Conservation (phyloP, 2,888 invertebrate species). For the Cremastobaeus sp. region DNA sequence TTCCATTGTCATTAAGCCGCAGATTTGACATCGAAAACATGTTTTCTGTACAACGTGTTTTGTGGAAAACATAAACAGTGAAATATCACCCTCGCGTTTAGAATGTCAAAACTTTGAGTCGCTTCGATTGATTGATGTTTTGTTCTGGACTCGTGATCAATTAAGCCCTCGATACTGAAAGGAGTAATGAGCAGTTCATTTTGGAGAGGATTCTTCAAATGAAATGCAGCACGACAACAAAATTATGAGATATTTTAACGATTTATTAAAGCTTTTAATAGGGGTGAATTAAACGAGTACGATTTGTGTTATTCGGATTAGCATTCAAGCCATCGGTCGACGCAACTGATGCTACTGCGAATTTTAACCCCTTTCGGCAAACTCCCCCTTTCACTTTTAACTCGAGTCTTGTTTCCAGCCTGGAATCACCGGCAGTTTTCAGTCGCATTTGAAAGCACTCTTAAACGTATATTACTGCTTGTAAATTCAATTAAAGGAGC, state of each 20-base stretch:
- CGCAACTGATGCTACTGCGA: conserved; percentile 65
- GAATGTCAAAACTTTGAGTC: no score
- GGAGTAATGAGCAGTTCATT: conserved; percentile 33
- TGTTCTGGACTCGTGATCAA: no score
- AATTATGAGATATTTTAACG: conserved; percentile 59
- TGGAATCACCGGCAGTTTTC: conserved; percentile 41
- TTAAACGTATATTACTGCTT: no score
- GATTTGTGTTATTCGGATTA: conserved; percentile 66
- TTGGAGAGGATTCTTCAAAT: conserved; percentile 29
- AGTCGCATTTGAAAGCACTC: conserved; percentile 40
- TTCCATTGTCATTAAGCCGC: no score
- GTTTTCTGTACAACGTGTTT: no score
- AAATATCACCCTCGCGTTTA: no score
- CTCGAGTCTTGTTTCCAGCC: conserved; percentile 41
- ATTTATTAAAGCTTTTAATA: conserved; percentile 54
- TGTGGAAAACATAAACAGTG: no score
- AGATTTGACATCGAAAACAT: no score
- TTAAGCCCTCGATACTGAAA: no score
- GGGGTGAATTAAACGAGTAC: conserved; percentile 63
- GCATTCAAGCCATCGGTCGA: conserved; percentile 64
- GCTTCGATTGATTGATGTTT: no score
- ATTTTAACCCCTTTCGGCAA: conserved; percentile 62
- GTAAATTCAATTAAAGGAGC: no score
- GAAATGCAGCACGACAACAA: conserved; percentile 50
- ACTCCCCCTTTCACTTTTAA: conserved; percentile 54